These are phyloP conservation scores for Eupithecia subumbrata DNA, from an alignment of 2,888 invertebrate genomes.

Conservation along the genomic window DNA sequence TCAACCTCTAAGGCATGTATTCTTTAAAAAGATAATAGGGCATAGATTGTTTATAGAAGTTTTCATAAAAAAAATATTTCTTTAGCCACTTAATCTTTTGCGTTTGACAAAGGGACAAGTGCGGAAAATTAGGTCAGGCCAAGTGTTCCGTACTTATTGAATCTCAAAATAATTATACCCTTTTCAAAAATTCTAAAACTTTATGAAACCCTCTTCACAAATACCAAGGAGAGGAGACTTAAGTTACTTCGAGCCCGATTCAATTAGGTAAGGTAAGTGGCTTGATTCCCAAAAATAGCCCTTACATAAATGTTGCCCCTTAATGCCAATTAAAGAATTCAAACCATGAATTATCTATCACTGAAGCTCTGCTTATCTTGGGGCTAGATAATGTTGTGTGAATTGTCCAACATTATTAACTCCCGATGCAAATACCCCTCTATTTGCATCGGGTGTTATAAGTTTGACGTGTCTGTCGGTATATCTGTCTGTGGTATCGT, in stretches of 20 bases:
- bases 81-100: background rate
- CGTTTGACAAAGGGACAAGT: background rate
- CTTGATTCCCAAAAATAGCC: background rate
- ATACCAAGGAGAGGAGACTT: background rate
- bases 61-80: background rate
- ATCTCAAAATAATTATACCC: constrained; percentile 4
- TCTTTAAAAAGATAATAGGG: too few relatives aligned
- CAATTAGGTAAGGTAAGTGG: background rate
- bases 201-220: background rate
- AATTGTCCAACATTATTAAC: too few relatives aligned
- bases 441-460: too few relatives aligned
- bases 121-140: background rate
- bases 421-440: too few relatives aligned
- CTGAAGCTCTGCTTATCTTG: too few relatives aligned
- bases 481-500: too few relatives aligned
- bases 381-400: too few relatives aligned
- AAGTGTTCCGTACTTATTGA: background rate
- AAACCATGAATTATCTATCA: background rate
- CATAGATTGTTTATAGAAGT: background rate
- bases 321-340: background rate
- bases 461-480: too few relatives aligned
- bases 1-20: too few relatives aligned
- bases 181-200: background rate
- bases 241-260: background rate
- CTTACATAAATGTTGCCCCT: background rate